phyloP scores from a whole-genome alignment of 2,888 invertebrate genomes.

The Antheraea yamamai region DNA sequence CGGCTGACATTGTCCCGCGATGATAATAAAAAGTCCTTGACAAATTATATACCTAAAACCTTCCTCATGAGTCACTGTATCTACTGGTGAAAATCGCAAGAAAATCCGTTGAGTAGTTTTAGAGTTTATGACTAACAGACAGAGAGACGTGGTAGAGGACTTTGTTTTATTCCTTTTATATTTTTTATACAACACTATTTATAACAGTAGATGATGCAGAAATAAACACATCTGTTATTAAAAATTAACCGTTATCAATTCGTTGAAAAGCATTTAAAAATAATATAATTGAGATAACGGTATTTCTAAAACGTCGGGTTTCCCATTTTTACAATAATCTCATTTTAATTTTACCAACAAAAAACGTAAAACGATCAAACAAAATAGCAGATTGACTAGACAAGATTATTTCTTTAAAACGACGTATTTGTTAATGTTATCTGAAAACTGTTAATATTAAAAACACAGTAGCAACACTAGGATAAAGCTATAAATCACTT shows the following conservation, averaged over 20 bases:
- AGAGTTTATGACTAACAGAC: too few species aligned
- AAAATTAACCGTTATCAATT: neutral
- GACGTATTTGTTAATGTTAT: constrained; percentile 12
- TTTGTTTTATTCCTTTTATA: too few species aligned
- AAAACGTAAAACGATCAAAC: constrained; percentile 4
- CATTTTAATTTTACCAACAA: constrained; percentile 7
- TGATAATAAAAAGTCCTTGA: too few species aligned
- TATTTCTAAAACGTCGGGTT: neutral
- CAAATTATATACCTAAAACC: too few species aligned
- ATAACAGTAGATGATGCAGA: neutral
- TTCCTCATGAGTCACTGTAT: too few species aligned
- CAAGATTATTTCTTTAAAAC: constrained; percentile 15
- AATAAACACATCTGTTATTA: neutral
- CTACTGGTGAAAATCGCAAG: too few species aligned
- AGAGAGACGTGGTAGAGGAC: too few species aligned
- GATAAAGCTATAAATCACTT: constrained; percentile 23
- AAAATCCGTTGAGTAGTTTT: too few species aligned
- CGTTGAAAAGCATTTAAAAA: constrained; percentile 7
- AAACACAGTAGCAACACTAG: constrained; percentile 22
- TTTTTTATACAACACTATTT: neutral
- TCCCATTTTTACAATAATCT: constrained; percentile 4
- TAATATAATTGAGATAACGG: constrained; percentile 13
- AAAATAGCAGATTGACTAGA: constrained; percentile 10
- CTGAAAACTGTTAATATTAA: constrained; percentile 19
- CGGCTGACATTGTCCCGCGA: too few species aligned